Evolutionary conservation across 2,888 invertebrate species (phyloP).

Genomic region (Alentia gelatinosa): DNA sequence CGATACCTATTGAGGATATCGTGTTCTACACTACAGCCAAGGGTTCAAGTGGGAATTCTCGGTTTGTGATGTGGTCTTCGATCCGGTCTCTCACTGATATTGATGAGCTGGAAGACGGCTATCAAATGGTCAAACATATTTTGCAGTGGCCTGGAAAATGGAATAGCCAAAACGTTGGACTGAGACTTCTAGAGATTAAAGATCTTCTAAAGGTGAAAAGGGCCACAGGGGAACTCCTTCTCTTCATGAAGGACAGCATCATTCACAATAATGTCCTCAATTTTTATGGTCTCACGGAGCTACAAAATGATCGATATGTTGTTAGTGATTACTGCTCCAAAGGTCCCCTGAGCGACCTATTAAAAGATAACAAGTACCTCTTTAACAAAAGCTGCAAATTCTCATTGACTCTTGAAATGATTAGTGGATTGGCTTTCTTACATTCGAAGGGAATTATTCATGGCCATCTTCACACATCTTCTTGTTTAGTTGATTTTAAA

Average conservation of each 20-base stretch:
- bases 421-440: slow-evolving; percentile 71
- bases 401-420: slow-evolving; percentile 69
- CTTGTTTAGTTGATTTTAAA: slow-evolving; percentile 73
- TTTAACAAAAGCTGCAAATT: slow-evolving; percentile 70
- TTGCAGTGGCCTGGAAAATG: slow-evolving; percentile 75
- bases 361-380: slow-evolving; percentile 70
- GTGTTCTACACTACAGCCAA: slow-evolving; percentile 64
- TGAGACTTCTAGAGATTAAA: slow-evolving; percentile 61
- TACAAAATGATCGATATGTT: slow-evolving; percentile 67
- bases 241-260: slow-evolving; percentile 70
- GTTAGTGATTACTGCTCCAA: slow-evolving; percentile 72
- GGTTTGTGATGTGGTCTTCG: slow-evolving; percentile 57
- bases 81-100: slow-evolving; percentile 53
- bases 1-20: slow-evolving; percentile 71
- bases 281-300: slow-evolving; percentile 73
- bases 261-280: slow-evolving; percentile 70
- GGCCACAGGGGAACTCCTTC: slow-evolving; percentile 65
- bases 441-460: slow-evolving; percentile 73
- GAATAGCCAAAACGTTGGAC: slow-evolving; percentile 67
- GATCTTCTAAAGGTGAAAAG: slow-evolving; percentile 36
- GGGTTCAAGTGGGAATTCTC: background rate
- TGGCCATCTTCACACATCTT: slow-evolving; percentile 70
- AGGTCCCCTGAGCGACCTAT: slow-evolving; percentile 70
- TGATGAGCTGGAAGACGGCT: slow-evolving; percentile 56
- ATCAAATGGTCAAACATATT: slow-evolving; percentile 56